These are phyloP conservation scores for Nannoperca australis DNA, from an alignment of 2,797 vertebrate genomes.

Conservation along the genomic window DNA sequence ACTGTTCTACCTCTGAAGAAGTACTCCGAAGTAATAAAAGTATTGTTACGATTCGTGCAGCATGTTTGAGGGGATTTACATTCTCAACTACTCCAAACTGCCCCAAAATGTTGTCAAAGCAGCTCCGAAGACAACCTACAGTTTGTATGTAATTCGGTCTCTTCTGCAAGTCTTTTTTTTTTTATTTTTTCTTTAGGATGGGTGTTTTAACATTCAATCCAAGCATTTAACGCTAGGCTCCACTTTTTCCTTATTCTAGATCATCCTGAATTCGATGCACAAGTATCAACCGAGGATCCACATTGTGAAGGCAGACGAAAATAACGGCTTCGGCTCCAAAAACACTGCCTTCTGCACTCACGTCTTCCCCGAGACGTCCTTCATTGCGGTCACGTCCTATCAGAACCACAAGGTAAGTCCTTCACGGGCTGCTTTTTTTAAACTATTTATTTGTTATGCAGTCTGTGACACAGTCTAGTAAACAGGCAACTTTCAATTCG, in stretches of 20 bases:
- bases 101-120: background rate
- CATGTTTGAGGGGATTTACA: background rate
- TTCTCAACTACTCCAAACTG: background rate
- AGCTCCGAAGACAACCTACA: background rate
- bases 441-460: background rate
- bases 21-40: background rate
- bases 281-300: slow-evolving; percentile 98
- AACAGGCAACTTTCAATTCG: background rate
- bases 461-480: background rate
- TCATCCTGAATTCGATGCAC: slow-evolving; percentile 99
- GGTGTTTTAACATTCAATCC: background rate
- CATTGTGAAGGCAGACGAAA: slow-evolving; percentile 98
- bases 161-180: background rate
- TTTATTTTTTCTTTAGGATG: background rate
- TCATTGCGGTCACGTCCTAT: slow-evolving; percentile 98
- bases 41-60: background rate
- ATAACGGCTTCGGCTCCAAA: slow-evolving; percentile 98
- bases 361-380: slow-evolving; percentile 95
- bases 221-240: background rate
- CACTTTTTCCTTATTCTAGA: slow-evolving; percentile 80
- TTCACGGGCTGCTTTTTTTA: background rate
- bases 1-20: background rate
- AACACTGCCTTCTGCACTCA: slow-evolving; percentile 99
- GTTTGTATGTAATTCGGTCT: background rate
- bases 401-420: slow-evolving; percentile 96